A percentile compares a stretch with the other conserved stretches of the same genome.
These are phyloP conservation scores for Epistrophe eligans DNA, from an alignment of 2,888 invertebrate species.

Conservation along the genomic window DNA sequence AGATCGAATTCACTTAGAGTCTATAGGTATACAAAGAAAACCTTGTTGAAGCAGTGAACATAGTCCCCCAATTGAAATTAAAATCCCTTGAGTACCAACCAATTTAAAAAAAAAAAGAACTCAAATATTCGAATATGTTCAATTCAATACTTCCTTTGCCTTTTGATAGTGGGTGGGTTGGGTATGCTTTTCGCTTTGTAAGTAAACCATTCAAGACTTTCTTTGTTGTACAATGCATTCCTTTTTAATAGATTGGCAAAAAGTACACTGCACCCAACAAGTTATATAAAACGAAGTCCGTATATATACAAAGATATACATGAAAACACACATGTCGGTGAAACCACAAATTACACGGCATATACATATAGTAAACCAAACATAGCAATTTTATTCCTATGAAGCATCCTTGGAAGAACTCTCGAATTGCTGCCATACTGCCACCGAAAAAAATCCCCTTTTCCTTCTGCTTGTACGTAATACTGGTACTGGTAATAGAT, in stretches of 20 bases:
- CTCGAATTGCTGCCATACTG: constrained; percentile 31
- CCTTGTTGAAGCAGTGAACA: background rate
- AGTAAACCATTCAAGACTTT: constrained; percentile 12
- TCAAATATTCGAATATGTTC: constrained; percentile 32
- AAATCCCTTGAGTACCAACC: constrained; percentile 40
- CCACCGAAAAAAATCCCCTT: constrained; percentile 16
- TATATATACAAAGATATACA: background rate
- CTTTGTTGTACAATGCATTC: constrained; percentile 41
- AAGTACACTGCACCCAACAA: constrained; percentile 13
- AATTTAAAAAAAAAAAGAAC: background rate
- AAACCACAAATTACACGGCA: constrained; percentile 72
- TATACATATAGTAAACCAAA: constrained; percentile 31
- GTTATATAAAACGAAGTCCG: background rate
- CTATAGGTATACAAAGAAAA: background rate
- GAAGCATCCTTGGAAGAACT: constrained; percentile 63
- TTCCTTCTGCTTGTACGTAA: background rate
- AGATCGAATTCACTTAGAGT: background rate
- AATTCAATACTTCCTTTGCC: background rate
- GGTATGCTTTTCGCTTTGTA: constrained; percentile 1
- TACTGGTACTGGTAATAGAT: constrained; percentile 15
- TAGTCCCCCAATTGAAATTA: constrained; percentile 22
- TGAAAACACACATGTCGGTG: constrained; percentile 7
- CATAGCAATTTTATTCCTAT: constrained; percentile 62
- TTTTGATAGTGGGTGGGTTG: constrained; percentile 26
- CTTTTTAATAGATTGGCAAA: constrained; percentile 60